Evolutionary conservation across 2,888 invertebrate species (phyloP), one percentile per base, ranked within the genome.

Genomic region (Andrena bicolor): DNA sequence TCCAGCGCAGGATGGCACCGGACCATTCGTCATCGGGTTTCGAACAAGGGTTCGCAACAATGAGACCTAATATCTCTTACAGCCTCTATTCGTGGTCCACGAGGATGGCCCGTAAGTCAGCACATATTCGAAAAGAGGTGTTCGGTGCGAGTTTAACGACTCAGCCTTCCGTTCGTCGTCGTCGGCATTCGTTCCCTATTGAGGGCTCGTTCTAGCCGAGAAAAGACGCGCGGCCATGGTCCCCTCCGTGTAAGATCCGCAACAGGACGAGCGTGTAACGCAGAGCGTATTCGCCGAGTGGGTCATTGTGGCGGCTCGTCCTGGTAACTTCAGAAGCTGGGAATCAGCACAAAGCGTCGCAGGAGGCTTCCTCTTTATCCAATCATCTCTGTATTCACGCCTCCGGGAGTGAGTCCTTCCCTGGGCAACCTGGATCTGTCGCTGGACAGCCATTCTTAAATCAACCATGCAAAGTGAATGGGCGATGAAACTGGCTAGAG

Each of bases 311-410:
- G 77, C 83, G 89, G 86, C 81, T 82, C 79, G 80, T 85, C 58
- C 53, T 66, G 71, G 74, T 84, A 88, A 90, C 88, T 89, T 86
- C 85, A 83, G 84, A 84, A 82, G 88, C 86, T 51, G 68, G 80
- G 82, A 88, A 83, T 83, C 81, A 56, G 56, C 78, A 86, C 81
- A 84, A 80, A 83, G 84, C 83, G 83, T 76, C 73, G 64, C 72
- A 76, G 74, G 84, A 79, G 85, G 85, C 81, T 82, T 79, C 88
- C 90, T 91, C 92, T 93, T 93, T 92, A 92, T 93, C 90, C 91
- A 93, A 92, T 93, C 91, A 93, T 92, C 91, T 82, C 79, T 74
- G 91, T 89, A 93, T 93, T 93, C 93, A 93, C 92, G 92, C 92
- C 92, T 88, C 85, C 83, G 81, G 63, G 60, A 68, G 79, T 78